A percentile compares a stretch with the other conserved stretches of the same genome.
phyloP scores from a whole-genome alignment of 37 sponge, comb jelly and placozoan species.

The Spongilla lacustris region DNA sequence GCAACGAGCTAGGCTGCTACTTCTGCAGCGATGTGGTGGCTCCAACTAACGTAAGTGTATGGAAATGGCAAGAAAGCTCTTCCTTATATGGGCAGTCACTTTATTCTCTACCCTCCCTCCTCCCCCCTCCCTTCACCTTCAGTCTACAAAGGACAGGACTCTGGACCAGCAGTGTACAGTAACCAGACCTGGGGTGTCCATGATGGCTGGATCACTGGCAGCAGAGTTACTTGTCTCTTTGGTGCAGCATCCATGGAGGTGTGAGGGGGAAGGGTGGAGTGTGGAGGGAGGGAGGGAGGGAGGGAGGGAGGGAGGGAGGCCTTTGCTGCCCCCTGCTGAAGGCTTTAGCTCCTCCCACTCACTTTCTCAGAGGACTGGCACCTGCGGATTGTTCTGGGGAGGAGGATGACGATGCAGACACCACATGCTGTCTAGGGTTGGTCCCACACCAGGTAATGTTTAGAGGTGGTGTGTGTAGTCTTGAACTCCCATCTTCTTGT shows the following conservation, averaged over 20 bases:
- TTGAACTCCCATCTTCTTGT: not conserved
- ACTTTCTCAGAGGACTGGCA: conserved; percentile 45
- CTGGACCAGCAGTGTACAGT: conserved; percentile 99
- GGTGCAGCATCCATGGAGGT: conserved; percentile 84
- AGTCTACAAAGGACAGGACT: conserved; percentile 96
- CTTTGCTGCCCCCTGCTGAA: not conserved
- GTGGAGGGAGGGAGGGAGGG: not conserved
- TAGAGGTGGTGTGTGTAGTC: not conserved
- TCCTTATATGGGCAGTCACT: too few relatives aligned
- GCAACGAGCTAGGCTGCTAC: conserved; percentile 92
- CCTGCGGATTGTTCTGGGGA: conserved; percentile 36
- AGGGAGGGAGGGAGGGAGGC: not conserved
- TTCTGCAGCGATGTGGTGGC: conserved; percentile 99
- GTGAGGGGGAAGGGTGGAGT: not conserved
- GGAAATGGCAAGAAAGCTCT: too few relatives aligned
- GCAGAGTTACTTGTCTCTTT: conserved; percentile 88
- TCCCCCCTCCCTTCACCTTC: too few relatives aligned
- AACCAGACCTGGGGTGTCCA: conserved; percentile 93
- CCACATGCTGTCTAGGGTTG: conserved; percentile 64
- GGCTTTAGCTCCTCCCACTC: conserved; percentile 35
- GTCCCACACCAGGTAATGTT: conserved; percentile 94
- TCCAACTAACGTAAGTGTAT: conserved; percentile 93
- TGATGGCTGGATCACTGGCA: conserved; percentile 89
- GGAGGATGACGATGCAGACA: conserved; percentile 66
- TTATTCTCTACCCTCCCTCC: too few relatives aligned